Conservation (phyloP, 2,113 vertebrate species). For the Salminus brasiliensis region DNA sequence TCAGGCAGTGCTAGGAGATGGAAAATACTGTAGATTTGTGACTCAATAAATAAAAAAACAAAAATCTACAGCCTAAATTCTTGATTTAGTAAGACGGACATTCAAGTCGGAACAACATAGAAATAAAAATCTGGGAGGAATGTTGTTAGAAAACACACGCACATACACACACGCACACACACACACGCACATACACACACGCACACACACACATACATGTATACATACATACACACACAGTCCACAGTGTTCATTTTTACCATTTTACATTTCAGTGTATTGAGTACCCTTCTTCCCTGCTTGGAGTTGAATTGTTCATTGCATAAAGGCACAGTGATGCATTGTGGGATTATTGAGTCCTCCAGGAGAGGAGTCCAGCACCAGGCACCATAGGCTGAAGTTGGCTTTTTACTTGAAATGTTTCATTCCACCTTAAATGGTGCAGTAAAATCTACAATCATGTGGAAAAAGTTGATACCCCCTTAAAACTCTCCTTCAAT, state of each 20-base stretch:
- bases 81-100: constrained; percentile 51
- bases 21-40: constrained; percentile 36
- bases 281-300: constrained; percentile 15
- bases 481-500: too few species aligned
- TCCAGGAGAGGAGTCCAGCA: constrained; percentile 25
- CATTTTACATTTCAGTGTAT: constrained; percentile 15
- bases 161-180: background rate
- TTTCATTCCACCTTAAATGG: too few species aligned
- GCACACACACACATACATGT: too few species aligned
- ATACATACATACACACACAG: background rate
- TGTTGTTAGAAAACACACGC: constrained; percentile 32
- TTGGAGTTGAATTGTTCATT: constrained; percentile 42
- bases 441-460: too few species aligned
- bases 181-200: background rate
- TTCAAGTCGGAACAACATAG: constrained; percentile 43
- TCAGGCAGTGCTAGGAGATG: constrained; percentile 36
- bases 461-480: too few species aligned
- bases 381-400: too few species aligned
- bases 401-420: too few species aligned
- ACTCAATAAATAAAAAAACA: constrained; percentile 51
- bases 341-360: constrained; percentile 13
- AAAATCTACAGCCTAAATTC: constrained; percentile 44
- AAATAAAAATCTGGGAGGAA: background rate
- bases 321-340: constrained; percentile 55
- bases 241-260: constrained; percentile 42